Evolutionary conservation across 2,113 vertebrate genomes (phyloP).

Genomic region (Micromys minutus): DNA sequence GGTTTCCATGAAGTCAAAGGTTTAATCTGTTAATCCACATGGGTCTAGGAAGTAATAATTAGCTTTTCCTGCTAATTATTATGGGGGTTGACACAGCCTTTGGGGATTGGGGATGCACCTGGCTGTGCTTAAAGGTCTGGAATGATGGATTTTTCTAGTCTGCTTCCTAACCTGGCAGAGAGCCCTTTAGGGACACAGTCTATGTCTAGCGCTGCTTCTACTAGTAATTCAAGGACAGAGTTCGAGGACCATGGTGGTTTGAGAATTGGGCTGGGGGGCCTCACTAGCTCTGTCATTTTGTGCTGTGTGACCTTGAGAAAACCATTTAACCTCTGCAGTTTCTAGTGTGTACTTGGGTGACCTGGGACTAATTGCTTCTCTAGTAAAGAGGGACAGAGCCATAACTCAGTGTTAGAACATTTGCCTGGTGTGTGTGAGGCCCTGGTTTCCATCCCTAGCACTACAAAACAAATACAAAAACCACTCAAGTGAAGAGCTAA

Average conservation of each 20-base stretch:
- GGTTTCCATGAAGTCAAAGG: background rate
- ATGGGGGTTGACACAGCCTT: background rate
- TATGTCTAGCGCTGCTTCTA: background rate
- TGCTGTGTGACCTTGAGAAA: background rate
- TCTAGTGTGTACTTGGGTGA: background rate
- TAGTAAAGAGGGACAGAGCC: background rate
- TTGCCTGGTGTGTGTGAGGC: background rate
- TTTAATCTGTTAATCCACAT: background rate
- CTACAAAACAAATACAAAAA: background rate
- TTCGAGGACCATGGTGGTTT: background rate
- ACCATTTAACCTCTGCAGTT: background rate
- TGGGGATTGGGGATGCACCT: background rate
- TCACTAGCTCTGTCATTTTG: background rate
- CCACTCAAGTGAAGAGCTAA: background rate
- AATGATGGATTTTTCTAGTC: background rate
- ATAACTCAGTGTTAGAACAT: background rate
- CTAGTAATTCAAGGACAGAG: background rate
- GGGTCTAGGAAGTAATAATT: background rate
- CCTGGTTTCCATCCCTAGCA: background rate
- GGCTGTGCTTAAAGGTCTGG: background rate
- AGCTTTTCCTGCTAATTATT: background rate
- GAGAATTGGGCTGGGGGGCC: background rate
- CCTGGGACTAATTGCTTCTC: background rate
- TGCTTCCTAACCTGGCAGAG: background rate
- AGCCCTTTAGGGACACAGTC: background rate